phyloP scores from a whole-genome alignment of 2,797 vertebrate genomes.

The Pempheris klunzingeri region DNA sequence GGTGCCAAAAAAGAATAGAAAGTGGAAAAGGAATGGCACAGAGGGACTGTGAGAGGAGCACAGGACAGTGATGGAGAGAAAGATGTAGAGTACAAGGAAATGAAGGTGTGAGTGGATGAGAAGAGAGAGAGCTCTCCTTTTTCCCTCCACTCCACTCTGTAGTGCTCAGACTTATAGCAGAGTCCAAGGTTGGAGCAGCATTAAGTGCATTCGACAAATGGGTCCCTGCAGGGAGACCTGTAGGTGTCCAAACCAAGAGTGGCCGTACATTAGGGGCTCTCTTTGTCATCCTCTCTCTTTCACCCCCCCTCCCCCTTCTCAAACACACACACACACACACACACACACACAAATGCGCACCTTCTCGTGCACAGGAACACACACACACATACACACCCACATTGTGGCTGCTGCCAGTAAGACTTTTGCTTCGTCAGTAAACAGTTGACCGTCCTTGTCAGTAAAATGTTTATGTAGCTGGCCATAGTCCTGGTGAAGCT shows the following conservation, averaged over 20 bases:
- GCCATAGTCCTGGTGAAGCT: conserved; percentile 77
- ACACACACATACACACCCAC: conserved; percentile 45
- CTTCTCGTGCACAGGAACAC: background rate
- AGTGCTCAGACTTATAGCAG: conserved; percentile 27
- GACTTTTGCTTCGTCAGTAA: conserved; percentile 89
- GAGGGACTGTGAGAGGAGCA: background rate
- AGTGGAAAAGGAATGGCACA: background rate
- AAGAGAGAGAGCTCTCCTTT: conserved; percentile 14
- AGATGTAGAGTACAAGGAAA: conserved; percentile 2
- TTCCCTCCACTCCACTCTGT: conserved; percentile 34
- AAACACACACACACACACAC: background rate
- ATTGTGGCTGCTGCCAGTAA: conserved; percentile 79
- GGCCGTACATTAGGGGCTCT: conserved; percentile 56
- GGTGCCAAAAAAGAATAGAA: background rate
- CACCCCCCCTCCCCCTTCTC: background rate
- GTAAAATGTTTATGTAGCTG: conserved; percentile 87
- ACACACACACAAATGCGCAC: conserved; percentile 24
- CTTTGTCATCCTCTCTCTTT: conserved; percentile 56
- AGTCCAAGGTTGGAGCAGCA: conserved; percentile 58
- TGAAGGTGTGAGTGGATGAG: conserved; percentile 28
- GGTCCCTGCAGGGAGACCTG: conserved; percentile 65
- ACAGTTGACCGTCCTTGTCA: conserved; percentile 90
- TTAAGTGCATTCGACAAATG: conserved; percentile 74
- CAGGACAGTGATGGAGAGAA: background rate
- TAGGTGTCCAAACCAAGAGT: conserved; percentile 62